A percentile compares a stretch with the other conserved stretches of the same genome.
These are phyloP conservation scores for Datnioides undecimradiatus DNA, from an alignment of 2,113 vertebrate species.

Conservation along the genomic window DNA sequence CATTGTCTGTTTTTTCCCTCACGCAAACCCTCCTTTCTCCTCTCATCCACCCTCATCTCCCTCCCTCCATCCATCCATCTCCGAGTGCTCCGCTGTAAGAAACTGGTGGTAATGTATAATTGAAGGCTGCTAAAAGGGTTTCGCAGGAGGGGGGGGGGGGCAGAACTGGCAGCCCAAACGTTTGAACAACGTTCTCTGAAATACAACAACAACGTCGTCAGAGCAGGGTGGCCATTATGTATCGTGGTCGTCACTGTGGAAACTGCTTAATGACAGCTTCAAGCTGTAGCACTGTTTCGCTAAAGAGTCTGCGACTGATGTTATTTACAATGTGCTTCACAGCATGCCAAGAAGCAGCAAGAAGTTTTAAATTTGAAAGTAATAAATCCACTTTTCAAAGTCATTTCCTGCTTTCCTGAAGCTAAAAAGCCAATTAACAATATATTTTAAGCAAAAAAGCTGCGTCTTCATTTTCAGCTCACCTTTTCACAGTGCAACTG, in stretches of 20 bases:
- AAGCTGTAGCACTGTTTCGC: conserved; percentile 13
- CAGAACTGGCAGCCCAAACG: not conserved
- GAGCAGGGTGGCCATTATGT: conserved; percentile 17
- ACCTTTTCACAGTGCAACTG: not conserved
- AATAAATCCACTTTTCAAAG: not conserved
- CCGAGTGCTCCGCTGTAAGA: not conserved
- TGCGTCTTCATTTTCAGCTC: not conserved
- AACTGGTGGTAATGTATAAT: conserved; percentile 57
- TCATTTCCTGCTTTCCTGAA: not conserved
- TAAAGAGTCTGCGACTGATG: conserved; percentile 3
- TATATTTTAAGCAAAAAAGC: not conserved
- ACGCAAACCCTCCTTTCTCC: not conserved
- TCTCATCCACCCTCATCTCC: not conserved
- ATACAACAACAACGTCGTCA: conserved; percentile 11
- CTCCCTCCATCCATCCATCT: not conserved
- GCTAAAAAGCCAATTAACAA: not conserved
- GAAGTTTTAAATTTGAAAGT: not conserved
- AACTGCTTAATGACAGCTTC: conserved; percentile 30
- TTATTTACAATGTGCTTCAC: too few species aligned
- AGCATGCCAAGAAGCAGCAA: not conserved
- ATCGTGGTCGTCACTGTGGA: conserved; percentile 23
- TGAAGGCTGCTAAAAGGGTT: conserved; percentile 60
- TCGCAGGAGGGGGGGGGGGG: not conserved
- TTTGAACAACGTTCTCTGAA: conserved; percentile 34
- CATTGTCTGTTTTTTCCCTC: not conserved